phyloP scores from a whole-genome alignment of 2,797 vertebrate species.

The Acipenser oxyrinchus region DNA sequence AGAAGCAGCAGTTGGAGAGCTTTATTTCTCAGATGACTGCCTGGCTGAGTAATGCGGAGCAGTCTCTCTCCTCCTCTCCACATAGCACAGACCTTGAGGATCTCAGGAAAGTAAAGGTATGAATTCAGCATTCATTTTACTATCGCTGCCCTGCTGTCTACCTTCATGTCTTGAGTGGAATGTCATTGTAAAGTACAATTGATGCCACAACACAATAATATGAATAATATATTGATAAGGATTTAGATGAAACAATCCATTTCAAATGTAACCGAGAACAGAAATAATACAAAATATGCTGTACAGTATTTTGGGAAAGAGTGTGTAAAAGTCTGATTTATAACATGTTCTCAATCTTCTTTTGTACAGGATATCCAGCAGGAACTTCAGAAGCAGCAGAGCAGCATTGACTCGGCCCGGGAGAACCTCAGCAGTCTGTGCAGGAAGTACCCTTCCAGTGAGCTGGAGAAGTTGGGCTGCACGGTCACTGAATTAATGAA shows the following conservation, averaged over 20 bases:
- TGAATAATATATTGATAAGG: too few species aligned
- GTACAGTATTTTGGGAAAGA: too few species aligned
- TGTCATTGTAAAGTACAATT: too few species aligned
- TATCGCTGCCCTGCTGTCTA: too few species aligned
- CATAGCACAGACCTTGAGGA: slow-evolving; percentile 59
- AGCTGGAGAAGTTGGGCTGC: slow-evolving; percentile 70
- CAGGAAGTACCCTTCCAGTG: slow-evolving; percentile 75
- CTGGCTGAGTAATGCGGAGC: slow-evolving; percentile 65
- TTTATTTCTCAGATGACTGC: slow-evolving; percentile 64
- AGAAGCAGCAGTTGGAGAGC: slow-evolving; percentile 74
- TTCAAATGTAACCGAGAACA: too few species aligned
- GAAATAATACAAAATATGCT: too few species aligned
- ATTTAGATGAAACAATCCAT: too few species aligned
- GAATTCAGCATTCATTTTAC: slow-evolving; percentile 7
- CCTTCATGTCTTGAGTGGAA: too few species aligned
- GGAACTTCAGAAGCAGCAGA: slow-evolving; percentile 73
- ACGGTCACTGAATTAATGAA: slow-evolving; percentile 73
- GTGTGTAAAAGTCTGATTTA: too few species aligned
- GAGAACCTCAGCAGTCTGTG: slow-evolving; percentile 80
- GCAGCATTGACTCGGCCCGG: slow-evolving; percentile 63
- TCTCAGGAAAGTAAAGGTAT: slow-evolving; percentile 77
- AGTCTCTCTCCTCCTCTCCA: slow-evolving; percentile 57
- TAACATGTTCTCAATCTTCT: too few species aligned
- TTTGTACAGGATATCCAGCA: slow-evolving; percentile 69
- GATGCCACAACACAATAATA: too few species aligned